These are phyloP conservation scores for Platorchestia sp. DNA, from an alignment of 1,140 invertebrate genomes.

Conservation along the genomic window DNA sequence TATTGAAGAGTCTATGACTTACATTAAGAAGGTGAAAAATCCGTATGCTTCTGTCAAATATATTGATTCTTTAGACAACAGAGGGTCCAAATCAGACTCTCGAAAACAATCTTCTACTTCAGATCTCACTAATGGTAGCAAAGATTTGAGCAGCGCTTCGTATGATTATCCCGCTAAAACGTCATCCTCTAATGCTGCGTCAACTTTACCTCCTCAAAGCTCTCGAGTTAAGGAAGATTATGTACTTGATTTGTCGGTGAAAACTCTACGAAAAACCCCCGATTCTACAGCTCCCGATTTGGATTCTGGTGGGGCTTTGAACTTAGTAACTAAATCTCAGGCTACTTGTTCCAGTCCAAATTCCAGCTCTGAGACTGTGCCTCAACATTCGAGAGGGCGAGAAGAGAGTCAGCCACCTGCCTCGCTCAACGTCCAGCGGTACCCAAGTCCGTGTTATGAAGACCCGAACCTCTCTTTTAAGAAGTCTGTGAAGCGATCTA, in stretches of 20 bases:
- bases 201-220: neutral
- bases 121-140: neutral
- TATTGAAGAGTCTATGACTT: constrained; percentile 47
- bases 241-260: constrained; percentile 68
- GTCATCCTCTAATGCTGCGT: neutral
- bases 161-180: neutral
- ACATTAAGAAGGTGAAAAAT: constrained; percentile 35
- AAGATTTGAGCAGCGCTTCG: neutral
- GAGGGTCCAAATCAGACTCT: neutral
- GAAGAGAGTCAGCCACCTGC: constrained; percentile 42
- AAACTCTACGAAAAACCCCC: constrained; percentile 68
- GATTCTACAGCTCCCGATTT: constrained; percentile 67
- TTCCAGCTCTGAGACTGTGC: constrained; percentile 54
- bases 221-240: constrained; percentile 65
- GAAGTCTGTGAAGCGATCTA: constrained; percentile 15
- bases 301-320: constrained; percentile 62
- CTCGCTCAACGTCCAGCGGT: neutral
- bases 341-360: constrained; percentile 51
- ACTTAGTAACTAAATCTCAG: constrained; percentile 48
- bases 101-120: neutral
- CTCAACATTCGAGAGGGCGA: constrained; percentile 16
- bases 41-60: constrained; percentile 24
- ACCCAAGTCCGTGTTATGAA: constrained; percentile 46
- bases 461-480: neutral
- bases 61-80: neutral